Percentiles rank a stretch among this genome's conserved stretches.
Evolutionary conservation across 37 sponge, comb jelly and placozoan genomes (phyloP).

Genomic region (Ianthella basta): DNA sequence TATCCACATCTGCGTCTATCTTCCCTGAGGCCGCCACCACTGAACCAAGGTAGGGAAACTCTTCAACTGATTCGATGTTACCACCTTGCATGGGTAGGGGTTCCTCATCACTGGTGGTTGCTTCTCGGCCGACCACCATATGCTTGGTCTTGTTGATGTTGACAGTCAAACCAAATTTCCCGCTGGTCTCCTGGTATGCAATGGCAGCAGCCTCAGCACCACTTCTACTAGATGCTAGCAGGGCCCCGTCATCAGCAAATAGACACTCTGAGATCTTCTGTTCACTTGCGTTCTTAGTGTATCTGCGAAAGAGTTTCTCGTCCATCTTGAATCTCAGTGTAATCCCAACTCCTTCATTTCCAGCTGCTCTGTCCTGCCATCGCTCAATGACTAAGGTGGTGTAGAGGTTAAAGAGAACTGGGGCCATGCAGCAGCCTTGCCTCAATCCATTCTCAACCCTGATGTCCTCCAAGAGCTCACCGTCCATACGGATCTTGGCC

Average conservation of each 20-base stretch:
- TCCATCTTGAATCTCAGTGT: too few species aligned
- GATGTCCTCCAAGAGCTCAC: too few species aligned
- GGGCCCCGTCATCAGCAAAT: conserved; percentile 19
- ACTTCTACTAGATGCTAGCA: background rate
- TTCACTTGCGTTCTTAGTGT: too few species aligned
- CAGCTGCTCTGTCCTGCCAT: too few species aligned
- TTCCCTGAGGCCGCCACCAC: background rate
- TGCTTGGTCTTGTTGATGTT: conserved; percentile 48
- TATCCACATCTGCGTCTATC: conserved; percentile 31
- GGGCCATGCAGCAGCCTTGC: too few species aligned
- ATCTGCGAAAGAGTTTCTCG: too few species aligned
- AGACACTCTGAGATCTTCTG: too few species aligned
- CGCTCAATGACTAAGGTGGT: too few species aligned
- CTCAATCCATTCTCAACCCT: too few species aligned
- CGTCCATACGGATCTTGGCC: too few species aligned
- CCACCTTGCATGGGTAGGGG: conserved; percentile 1
- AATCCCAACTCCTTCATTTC: too few species aligned
- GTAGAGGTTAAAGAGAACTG: too few species aligned
- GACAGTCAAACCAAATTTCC: conserved; percentile 38
- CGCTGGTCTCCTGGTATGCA: background rate
- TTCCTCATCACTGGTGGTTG: conserved; percentile 5
- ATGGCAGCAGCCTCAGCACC: conserved; percentile 10
- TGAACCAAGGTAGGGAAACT: conserved; percentile 50
- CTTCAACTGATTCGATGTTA: conserved; percentile 27
- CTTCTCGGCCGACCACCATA: conserved; percentile 38